phyloP scores from a whole-genome alignment of 35 echinoderm and acorn worm genomes.

The Apostichopus parvimensis region DNA sequence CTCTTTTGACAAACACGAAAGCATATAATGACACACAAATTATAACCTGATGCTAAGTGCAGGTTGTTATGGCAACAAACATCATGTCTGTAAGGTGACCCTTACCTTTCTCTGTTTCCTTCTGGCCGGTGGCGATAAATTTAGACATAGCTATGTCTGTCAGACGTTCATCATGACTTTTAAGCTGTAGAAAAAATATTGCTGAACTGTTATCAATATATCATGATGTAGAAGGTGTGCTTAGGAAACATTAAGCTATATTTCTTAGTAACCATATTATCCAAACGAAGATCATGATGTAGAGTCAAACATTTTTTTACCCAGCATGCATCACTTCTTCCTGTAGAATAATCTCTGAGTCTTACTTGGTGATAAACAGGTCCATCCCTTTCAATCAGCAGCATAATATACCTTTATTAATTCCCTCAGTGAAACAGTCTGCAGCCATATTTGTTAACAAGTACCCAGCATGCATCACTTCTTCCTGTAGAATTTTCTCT shows the following conservation, averaged over 20 bases:
- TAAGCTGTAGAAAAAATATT: conserved; percentile 28
- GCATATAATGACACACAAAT: too few species aligned
- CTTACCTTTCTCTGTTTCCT: conserved; percentile 66
- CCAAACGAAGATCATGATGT: too few species aligned
- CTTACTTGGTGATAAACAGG: too few species aligned
- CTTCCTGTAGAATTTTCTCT: neutral
- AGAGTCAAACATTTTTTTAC: neutral
- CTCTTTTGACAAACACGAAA: too few species aligned
- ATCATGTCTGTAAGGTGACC: neutral
- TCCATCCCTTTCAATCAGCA: too few species aligned
- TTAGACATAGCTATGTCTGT: conserved; percentile 81
- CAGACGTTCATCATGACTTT: conserved; percentile 62
- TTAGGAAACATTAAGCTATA: too few species aligned
- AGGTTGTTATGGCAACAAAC: neutral
- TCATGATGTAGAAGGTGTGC: too few species aligned
- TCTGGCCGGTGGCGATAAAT: conserved; percentile 53
- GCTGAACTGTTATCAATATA: too few species aligned
- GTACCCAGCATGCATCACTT: neutral
- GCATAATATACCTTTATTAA: too few species aligned
- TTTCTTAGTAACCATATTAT: too few species aligned
- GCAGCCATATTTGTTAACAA: neutral
- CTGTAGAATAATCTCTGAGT: neutral
- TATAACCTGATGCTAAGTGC: too few species aligned
- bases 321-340: neutral
- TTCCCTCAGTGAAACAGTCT: neutral